Evolutionary conservation across 30 jellyfish, hydroid and myxozoan genomes (phyloP).

Genomic region (Chironex yamaguchii): DNA sequence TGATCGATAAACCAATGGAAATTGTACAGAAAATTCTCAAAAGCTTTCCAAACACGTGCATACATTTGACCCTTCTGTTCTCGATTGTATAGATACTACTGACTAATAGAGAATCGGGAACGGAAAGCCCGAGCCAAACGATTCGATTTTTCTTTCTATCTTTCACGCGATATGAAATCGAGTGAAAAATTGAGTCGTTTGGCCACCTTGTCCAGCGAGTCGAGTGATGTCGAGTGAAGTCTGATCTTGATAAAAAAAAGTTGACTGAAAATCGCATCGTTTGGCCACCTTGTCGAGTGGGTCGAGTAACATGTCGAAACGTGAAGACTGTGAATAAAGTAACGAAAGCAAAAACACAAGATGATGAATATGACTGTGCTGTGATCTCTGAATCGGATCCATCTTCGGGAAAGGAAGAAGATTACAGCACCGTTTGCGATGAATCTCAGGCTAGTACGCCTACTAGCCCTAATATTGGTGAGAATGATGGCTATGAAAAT

Average conservation of each 20-base stretch:
- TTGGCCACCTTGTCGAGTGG: slow-evolving; percentile 39
- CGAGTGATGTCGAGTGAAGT: slow-evolving; percentile 49
- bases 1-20: too few species aligned
- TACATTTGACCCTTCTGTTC: too few species aligned
- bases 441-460: neutral
- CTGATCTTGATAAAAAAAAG: slow-evolving; percentile 24
- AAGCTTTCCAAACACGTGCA: too few species aligned
- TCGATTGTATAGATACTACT: too few species aligned
- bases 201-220: slow-evolving; percentile 57
- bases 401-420: slow-evolving; percentile 27
- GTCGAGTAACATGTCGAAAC: too few species aligned
- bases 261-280: neutral
- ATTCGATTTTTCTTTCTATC: too few species aligned
- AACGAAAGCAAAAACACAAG: slow-evolving; percentile 16
- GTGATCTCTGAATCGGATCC: slow-evolving; percentile 30
- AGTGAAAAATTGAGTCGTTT: slow-evolving; percentile 35
- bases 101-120: too few species aligned
- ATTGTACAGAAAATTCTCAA: too few species aligned
- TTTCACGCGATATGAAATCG: neutral
- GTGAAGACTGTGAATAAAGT: slow-evolving; percentile 11
- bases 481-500: too few species aligned
- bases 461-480: too few species aligned
- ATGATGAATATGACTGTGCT: slow-evolving; percentile 1
- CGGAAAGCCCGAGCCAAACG: slow-evolving; percentile 51
- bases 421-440: slow-evolving; percentile 17